phyloP scores from a whole-genome alignment of 64 coral and sea anemone genomes.

The Stichodactyla mertensii region DNA sequence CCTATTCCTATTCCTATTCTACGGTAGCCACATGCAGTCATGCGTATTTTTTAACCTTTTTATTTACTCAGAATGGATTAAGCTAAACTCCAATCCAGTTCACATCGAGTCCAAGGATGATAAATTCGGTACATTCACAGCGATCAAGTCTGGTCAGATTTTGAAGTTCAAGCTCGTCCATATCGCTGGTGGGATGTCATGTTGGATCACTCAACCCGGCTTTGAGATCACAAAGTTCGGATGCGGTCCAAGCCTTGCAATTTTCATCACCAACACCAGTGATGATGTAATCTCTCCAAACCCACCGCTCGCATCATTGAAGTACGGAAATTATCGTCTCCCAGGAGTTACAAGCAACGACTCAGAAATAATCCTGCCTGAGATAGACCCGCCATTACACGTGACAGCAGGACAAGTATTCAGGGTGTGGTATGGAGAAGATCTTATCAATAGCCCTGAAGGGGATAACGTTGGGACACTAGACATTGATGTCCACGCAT shows the following conservation, averaged over 20 bases:
- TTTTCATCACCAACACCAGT: background rate
- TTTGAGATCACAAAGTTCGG: background rate
- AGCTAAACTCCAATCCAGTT: background rate
- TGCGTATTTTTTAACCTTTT: too few relatives aligned
- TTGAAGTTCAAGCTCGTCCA: background rate
- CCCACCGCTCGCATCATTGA: too few relatives aligned
- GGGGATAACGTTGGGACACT: too few relatives aligned
- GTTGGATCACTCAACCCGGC: background rate
- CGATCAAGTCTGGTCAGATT: background rate
- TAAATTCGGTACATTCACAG: background rate
- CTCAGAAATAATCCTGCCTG: slow-evolving; percentile 1
- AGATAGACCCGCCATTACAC: background rate
- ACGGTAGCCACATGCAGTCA: too few relatives aligned
- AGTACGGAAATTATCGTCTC: background rate
- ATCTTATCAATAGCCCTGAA: too few relatives aligned
- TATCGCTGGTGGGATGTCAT: background rate
- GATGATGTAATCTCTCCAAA: background rate
- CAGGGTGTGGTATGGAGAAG: too few relatives aligned
- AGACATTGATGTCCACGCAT: too few relatives aligned
- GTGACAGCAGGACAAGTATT: background rate
- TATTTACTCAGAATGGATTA: background rate
- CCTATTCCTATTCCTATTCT: too few relatives aligned
- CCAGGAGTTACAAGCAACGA: background rate
- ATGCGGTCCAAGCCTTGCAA: background rate
- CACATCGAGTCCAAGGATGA: background rate